These are phyloP conservation scores for Drosophila imparisetae DNA, from an alignment of 2,888 invertebrate genomes.

Conservation along the genomic window DNA sequence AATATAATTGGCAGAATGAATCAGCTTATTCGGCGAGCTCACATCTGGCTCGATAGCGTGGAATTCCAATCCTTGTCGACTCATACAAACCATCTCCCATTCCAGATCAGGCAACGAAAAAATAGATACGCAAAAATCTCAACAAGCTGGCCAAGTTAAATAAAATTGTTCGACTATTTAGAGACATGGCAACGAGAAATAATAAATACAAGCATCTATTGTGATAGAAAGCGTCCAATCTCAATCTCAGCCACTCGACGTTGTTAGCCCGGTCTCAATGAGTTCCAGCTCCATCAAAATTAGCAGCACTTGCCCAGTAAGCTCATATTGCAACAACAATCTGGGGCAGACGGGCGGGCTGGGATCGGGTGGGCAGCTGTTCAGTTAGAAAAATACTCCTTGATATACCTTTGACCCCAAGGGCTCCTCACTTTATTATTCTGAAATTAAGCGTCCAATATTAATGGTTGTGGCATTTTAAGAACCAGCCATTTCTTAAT, in stretches of 20 bases:
- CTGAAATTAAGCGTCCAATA: neutral
- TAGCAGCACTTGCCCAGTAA: neutral
- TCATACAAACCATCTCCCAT: neutral
- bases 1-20: neutral
- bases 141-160: neutral
- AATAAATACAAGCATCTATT: neutral
- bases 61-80: neutral
- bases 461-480: neutral
- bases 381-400: neutral
- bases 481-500: neutral
- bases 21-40: neutral
- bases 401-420: neutral
- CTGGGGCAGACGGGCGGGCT: neutral
- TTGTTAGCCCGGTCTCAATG: neutral
- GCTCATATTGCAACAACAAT: slow-evolving; percentile 19
- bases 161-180: neutral
- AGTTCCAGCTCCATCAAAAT: neutral
- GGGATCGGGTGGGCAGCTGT: neutral
- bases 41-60: neutral
- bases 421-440: neutral
- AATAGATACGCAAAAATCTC: neutral
- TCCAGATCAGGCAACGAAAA: neutral
- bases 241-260: slow-evolving; percentile 1
- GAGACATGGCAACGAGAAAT: neutral
- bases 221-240: neutral